A percentile compares a stretch with the other conserved stretches of the same genome.
These are phyloP conservation scores for Autographa gamma DNA, from an alignment of 2,888 invertebrate species.

Conservation along the genomic window DNA sequence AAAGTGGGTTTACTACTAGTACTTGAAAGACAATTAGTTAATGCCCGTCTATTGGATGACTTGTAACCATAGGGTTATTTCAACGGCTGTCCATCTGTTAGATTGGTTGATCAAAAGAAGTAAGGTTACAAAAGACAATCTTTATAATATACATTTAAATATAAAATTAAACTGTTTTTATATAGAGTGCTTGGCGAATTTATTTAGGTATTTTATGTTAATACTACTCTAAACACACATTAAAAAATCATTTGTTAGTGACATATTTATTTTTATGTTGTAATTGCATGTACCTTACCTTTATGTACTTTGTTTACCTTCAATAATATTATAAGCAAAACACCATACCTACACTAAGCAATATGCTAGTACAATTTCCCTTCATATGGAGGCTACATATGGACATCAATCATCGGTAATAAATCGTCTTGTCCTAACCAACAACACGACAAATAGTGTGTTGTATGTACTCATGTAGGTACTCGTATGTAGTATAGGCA, in stretches of 20 bases:
- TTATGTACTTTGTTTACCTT: neutral
- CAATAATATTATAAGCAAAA: neutral
- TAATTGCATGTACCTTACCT: neutral
- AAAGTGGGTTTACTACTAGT: neutral
- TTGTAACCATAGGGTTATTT: neutral
- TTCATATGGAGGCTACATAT: neutral
- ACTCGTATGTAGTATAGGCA: neutral
- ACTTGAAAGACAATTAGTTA: neutral
- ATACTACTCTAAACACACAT: neutral
- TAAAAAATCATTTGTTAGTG: neutral
- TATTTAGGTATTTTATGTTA: neutral
- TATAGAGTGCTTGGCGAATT: neutral
- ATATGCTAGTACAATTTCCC: neutral
- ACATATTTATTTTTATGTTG: too few species aligned
- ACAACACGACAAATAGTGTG: neutral
- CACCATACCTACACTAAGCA: neutral
- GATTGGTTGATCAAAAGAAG: neutral
- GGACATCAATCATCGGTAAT: constrained; percentile 6
- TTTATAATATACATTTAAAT: too few species aligned
- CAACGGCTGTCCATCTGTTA: neutral
- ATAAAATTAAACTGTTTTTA: too few species aligned
- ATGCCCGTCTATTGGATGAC: neutral
- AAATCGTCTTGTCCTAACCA: constrained; percentile 4
- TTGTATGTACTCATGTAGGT: neutral
- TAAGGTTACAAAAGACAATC: neutral